Base-by-base conservation (phyloP, 2,113 vertebrate genomes). In the Suricata suricatta region DNA sequence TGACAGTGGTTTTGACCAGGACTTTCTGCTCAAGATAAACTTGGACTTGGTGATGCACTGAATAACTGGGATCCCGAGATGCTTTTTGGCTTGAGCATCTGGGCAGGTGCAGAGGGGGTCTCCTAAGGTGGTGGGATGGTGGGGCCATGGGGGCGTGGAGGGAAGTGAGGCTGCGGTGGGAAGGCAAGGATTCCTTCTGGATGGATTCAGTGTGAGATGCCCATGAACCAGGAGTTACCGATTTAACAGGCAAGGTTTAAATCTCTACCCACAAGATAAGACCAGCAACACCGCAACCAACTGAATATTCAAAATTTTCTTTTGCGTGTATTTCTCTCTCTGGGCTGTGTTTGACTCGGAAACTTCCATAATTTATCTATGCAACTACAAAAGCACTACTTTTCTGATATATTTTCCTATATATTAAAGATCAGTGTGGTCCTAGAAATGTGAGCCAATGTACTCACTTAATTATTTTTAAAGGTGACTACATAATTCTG, bases 71-170 rank as follows among this genome's bases (percentile, higher is more conserved):
- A 17, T 29, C 4, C 0, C 0, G 35, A 41, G 15, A 41, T 19
- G 54, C 15, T 29, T 63, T 63, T 63, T 31, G 16, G 54, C 54
- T 63, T 63, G 25, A 41, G 54, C 35, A 57, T 1, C 52, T 14
- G 21, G 13, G 21, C 2, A 7, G 12, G 52, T 35, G 21, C 21
- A 4, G 79, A n/a, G 19, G 77, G 38, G 35, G 10, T 31, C 31
- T 41, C 15, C 15, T 11, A 57, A 16, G 25, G 15, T 12, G 54
- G 23, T 4, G 80, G 25, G 31, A 7, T 82, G 80, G 35, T 35
- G n/a, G 14, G 25, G 54, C 35, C 29, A 13, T 0, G 1, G n/a
- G n/a, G n/a, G 27, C n/a, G 4, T 1, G 0, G 54, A 5, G 2
- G 7, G 13, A 38, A 16, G 80, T 4, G 80, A 27, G 80, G n/a